These are phyloP conservation scores for Hemicrepidius hirtus DNA, from an alignment of 2,888 invertebrate genomes.

Conservation along the genomic window DNA sequence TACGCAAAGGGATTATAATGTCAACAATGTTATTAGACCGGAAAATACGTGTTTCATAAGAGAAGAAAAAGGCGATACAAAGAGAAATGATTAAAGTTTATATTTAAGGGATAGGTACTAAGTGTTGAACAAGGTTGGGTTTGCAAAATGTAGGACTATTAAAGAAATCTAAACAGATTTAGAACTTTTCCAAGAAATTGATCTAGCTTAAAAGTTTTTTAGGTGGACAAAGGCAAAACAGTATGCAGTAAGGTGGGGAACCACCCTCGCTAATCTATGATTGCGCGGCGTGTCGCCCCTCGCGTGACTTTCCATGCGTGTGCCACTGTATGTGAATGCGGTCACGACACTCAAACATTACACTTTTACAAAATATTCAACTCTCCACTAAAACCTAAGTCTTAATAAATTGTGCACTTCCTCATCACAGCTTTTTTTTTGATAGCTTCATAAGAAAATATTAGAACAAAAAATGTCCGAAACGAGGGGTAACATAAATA, in stretches of 20 bases:
- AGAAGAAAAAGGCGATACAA: too few species aligned
- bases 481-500: conserved; percentile 22
- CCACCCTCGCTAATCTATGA: conserved; percentile 65
- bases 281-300: conserved; percentile 64
- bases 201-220: conserved; percentile 43
- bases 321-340: conserved; percentile 60
- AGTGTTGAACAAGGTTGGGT: background rate
- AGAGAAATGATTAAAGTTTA: too few species aligned
- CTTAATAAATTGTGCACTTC: conserved; percentile 60
- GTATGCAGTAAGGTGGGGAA: conserved; percentile 52
- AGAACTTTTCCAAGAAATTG: conserved; percentile 44
- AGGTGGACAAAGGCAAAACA: conserved; percentile 51
- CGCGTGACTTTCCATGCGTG: conserved; percentile 65
- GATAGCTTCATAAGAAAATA: conserved; percentile 32
- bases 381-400: conserved; percentile 54
- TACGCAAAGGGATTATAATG: too few species aligned
- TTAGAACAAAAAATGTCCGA: conserved; percentile 15
- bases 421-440: conserved; percentile 44
- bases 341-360: conserved; percentile 66
- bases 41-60: too few species aligned
- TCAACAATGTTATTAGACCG: too few species aligned
- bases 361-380: conserved; percentile 64
- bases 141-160: conserved; percentile 3
- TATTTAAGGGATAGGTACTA: too few species aligned
- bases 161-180: conserved; percentile 40